Base-by-base conservation (phyloP, 2,888 invertebrate species). In the Galerucella nymphaeae region DNA sequence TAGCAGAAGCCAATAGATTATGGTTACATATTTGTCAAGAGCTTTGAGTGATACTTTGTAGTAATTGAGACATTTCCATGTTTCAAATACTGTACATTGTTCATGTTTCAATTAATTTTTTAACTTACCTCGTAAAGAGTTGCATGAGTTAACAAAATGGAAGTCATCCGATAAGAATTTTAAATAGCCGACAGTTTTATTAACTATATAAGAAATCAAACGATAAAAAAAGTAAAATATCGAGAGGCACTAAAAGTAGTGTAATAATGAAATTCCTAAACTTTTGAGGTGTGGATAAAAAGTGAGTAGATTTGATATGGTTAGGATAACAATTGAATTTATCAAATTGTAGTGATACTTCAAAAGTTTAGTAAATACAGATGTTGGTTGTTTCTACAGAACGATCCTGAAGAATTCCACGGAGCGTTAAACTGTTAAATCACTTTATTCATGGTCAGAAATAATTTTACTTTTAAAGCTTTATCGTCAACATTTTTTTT, bases 281-380 rank as follows among this genome's bases (percentile, higher is more conserved):
- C 16, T 20, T 45, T 48, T 58, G 38, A 57, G 20, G 58, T 16
- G 18, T 38, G 14, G 20, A 65, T 42, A 65, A 70, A 70, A 70
- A 70, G 58, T 55, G 20, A 55, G 38, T 48, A 68, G 20, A 74
- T 74, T 74, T 42, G 73, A 59, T 55, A 71, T 65, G 73, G 73
- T 68, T 30, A 64, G 23, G 62, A 59, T 70, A 67, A 70, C 71
- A 70, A 74, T 67, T 74, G 71, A 53, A 66, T 70, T 70, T 70
- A 41, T 62, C 41, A 62, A 62, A 61, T 42, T 53, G 63, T 63
- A 59, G 67, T 67, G 72, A 67, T 68, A 63, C 53, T 58, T 74
- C 70, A 64, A 42, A 50, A 71, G 71, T 45, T 67, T 45, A 42
- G 65, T 71, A 74, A 74, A 74, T 74, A 74, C 73, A 74, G 73